Evolutionary conservation across 2,888 invertebrate genomes (phyloP).

Genomic region (Melanophora roralis): DNA sequence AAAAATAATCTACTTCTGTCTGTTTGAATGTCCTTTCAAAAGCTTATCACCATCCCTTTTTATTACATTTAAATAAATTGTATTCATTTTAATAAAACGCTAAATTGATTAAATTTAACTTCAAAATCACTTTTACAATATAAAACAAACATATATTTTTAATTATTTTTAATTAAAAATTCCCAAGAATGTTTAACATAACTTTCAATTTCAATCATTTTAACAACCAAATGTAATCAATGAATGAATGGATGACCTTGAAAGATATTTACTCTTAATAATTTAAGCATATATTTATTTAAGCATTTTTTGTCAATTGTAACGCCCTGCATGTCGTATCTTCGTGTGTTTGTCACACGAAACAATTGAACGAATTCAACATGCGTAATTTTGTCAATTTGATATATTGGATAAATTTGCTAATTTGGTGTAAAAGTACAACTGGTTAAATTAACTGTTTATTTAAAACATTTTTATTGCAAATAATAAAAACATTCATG

Average conservation of each 20-base stretch:
- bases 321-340: background rate
- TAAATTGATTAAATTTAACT: too few relatives aligned
- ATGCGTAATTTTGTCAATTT: slow-evolving; percentile 28
- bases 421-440: slow-evolving; percentile 34
- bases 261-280: background rate
- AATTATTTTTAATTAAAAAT: too few relatives aligned
- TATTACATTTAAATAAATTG: too few relatives aligned
- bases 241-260: background rate
- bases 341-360: too few relatives aligned
- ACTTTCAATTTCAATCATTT: background rate
- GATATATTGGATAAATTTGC: slow-evolving; percentile 3
- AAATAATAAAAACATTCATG: slow-evolving; percentile 23
- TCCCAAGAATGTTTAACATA: background rate
- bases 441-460: background rate
- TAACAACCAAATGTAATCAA: background rate
- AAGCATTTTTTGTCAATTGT: slow-evolving; percentile 8
- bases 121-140: too few relatives aligned
- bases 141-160: too few relatives aligned
- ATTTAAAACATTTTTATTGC: too few relatives aligned
- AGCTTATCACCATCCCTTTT: too few relatives aligned
- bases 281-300: background rate
- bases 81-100: too few relatives aligned
- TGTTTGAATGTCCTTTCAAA: too few relatives aligned
- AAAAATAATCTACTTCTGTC: too few relatives aligned
- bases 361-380: background rate